Percentiles rank a stretch among this genome's conserved stretches.
Evolutionary conservation across 1,140 invertebrate genomes (phyloP).

Genomic region (Nasonia vitripennis): DNA sequence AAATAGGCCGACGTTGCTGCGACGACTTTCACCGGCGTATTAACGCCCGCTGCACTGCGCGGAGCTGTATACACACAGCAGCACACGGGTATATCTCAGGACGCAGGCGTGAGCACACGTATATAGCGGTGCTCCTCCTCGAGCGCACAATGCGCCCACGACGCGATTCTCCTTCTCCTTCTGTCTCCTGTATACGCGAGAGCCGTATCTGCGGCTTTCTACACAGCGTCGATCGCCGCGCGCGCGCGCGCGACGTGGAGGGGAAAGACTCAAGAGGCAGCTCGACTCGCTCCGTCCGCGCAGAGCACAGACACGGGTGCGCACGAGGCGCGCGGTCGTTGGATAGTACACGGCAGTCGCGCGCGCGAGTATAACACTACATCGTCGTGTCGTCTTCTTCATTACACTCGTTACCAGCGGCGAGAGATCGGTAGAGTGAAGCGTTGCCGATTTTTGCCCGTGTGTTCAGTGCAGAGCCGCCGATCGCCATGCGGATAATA

Average conservation of each 20-base stretch:
- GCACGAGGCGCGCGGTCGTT: neutral
- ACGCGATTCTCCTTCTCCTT: conserved; percentile 10
- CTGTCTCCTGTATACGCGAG: neutral
- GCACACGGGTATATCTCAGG: neutral
- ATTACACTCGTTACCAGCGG: neutral
- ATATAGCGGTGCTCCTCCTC: conserved; percentile 1
- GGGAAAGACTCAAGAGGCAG: neutral
- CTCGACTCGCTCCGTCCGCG: neutral
- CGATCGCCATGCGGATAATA: neutral
- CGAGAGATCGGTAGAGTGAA: no score
- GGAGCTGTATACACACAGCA: neutral
- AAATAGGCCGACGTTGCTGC: no score
- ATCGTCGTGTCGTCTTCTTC: neutral
- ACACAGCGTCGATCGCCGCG: neutral
- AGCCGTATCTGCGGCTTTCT: neutral
- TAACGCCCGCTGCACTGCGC: no score
- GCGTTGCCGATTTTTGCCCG: no score
- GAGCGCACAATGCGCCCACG: neutral
- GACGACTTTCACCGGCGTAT: conserved; percentile 20
- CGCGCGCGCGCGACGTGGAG: neutral
- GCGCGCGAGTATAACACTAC: neutral
- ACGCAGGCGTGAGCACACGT: neutral
- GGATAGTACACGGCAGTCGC: neutral
- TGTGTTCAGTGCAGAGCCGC: no score
- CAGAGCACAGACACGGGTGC: neutral